Base-by-base conservation (phyloP, 2,113 vertebrate genomes). In the Embiotoca jacksoni region DNA sequence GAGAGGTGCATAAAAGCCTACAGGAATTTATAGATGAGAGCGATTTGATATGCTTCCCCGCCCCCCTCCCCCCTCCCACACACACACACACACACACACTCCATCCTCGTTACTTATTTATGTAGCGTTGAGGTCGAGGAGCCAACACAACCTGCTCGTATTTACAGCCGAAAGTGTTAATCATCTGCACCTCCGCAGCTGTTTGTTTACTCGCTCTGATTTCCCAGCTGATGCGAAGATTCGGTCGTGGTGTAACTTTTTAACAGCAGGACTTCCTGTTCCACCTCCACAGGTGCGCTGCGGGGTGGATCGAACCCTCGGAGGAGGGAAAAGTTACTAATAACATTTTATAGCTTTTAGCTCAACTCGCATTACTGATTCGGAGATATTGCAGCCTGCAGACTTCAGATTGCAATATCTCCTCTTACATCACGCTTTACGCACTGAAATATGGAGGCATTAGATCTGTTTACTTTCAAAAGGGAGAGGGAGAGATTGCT, bases 351-450 rank as follows among this genome's bases (percentile, higher is more conserved):
- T 3, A 44, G 14, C 68, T 53, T 69, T 66, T 23, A 37, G 15
- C 15, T 66, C 46, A 57, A 36, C 58, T 73, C 37, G 7, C 2
- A 61, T 65, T 1, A 46, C 6, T 47, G 11, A 59, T 23, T 63
- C 56, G 55, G 31, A 59, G 9, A 62, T 73, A 23, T 65, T 72
- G 69, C 80, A 75, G 32, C 32, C 37, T 39, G 35, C n/a, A 5
- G 59, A 13, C 33, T 53, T 53, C 41, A 10, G 39, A 74, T 71
- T 78, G 71, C 54, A 65, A 46, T 63, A 79, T 78, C 15, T 63
- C 7, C 0, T 13, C 37, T 70, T 79, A 39, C 55, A 69, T 82
- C 59, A 74, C 15, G 44, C 32, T 56, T 37, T 41, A 52, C 35
- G 59, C 39, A 14, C 7, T 8, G 52, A 15, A 55, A 57, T 54